A percentile compares a stretch with the other conserved stretches of the same genome.
phyloP scores from a whole-genome alignment of 2,797 vertebrate species.

The Brotula barbata region DNA sequence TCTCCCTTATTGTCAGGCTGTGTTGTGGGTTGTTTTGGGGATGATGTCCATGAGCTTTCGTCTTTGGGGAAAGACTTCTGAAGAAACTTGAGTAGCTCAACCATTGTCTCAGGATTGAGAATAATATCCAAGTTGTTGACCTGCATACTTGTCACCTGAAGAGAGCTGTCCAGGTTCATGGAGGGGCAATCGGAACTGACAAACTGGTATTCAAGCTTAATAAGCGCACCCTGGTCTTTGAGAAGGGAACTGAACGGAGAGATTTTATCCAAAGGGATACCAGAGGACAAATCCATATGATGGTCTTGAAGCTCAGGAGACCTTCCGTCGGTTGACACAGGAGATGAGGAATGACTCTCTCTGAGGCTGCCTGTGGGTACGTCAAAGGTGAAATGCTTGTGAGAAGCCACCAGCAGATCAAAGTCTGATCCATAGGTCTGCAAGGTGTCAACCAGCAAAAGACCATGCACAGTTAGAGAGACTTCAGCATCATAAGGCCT shows the following conservation, averaged over 20 bases:
- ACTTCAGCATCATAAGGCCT: conserved; percentile 94
- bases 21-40: conserved; percentile 62
- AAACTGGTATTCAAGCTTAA: conserved; percentile 96
- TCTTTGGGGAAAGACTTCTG: conserved; percentile 97
- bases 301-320: conserved; percentile 66
- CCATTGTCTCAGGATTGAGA: conserved; percentile 96
- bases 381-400: conserved; percentile 96
- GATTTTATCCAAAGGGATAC: conserved; percentile 58
- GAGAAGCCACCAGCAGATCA: conserved; percentile 95
- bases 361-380: conserved; percentile 91
- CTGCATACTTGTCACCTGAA: conserved; percentile 92
- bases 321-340: conserved; percentile 68
- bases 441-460: conserved; percentile 94
- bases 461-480: conserved; percentile 92
- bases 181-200: conserved; percentile 96
- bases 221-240: conserved; percentile 90
- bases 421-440: conserved; percentile 97
- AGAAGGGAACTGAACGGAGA: conserved; percentile 66
- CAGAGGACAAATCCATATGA: conserved; percentile 37
- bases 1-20: conserved; percentile 77
- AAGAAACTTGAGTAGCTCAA: conserved; percentile 94
- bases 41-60: conserved; percentile 73
- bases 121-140: conserved; percentile 98
- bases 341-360: conserved; percentile 91
- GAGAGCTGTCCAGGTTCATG: conserved; percentile 92